Conservation (phyloP, 2,888 invertebrate genomes). For the Malacosoma neustria region DNA sequence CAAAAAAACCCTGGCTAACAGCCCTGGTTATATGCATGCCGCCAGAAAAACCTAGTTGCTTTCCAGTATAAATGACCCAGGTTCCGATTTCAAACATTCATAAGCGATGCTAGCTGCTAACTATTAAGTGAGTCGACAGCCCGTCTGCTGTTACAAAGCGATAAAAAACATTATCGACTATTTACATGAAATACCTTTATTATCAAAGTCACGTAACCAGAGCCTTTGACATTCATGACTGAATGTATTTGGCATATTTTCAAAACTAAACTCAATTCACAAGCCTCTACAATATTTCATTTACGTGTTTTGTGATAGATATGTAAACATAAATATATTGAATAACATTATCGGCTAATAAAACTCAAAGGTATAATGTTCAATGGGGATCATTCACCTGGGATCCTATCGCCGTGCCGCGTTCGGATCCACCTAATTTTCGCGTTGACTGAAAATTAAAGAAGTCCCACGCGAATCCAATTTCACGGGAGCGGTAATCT, state of each 20-base stretch:
- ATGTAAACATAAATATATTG: not conserved
- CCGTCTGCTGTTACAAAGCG: too few relatives aligned
- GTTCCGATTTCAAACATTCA: too few relatives aligned
- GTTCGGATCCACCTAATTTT: constrained; percentile 53
- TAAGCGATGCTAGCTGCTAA: too few relatives aligned
- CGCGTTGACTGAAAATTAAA: constrained; percentile 65
- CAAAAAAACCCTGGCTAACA: too few relatives aligned
- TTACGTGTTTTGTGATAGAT: not conserved
- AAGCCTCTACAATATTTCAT: not conserved
- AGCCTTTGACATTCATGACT: not conserved
- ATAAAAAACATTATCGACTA: too few relatives aligned
- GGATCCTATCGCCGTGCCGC: constrained; percentile 22
- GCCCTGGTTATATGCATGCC: too few relatives aligned
- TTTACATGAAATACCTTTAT: too few relatives aligned
- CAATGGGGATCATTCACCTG: constrained; percentile 29
- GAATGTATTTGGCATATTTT: not conserved
- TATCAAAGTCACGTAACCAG: not conserved
- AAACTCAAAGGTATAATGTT: constrained; percentile 5
- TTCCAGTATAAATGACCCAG: too few relatives aligned
- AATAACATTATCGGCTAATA: not conserved
- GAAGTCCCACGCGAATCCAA: constrained; percentile 65
- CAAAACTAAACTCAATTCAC: not conserved
- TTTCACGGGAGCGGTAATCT: constrained; percentile 67
- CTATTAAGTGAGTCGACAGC: too few relatives aligned
- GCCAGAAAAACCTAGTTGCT: too few relatives aligned